Percentiles rank a stretch among this genome's conserved stretches.
These are phyloP conservation scores for Drosophila navojoa DNA, from an alignment of 1,140 invertebrate species.

Conservation along the genomic window DNA sequence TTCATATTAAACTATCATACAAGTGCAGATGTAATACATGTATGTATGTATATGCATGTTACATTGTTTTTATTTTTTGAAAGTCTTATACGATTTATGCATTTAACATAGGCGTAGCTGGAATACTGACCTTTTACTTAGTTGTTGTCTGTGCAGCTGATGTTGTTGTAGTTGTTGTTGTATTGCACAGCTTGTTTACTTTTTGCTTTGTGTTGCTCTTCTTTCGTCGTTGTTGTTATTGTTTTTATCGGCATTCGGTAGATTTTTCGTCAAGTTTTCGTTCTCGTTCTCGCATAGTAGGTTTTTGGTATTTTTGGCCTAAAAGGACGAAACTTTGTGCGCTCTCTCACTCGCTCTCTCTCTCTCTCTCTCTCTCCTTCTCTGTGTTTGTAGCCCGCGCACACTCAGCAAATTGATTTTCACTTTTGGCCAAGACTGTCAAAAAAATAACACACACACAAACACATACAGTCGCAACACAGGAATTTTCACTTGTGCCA, in stretches of 20 bases:
- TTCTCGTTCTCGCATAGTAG: slow-evolving; percentile 39
- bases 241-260: slow-evolving; percentile 40
- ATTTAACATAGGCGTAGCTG: not conserved
- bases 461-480: slow-evolving; percentile 53
- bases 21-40: no score
- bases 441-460: slow-evolving; percentile 57
- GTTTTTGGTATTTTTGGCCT: slow-evolving; percentile 23
- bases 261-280: slow-evolving; percentile 68
- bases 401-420: slow-evolving; percentile 75
- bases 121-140: slow-evolving; percentile 59
- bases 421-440: slow-evolving; percentile 69
- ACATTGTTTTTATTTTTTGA: not conserved
- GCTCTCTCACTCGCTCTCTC: slow-evolving; percentile 10
- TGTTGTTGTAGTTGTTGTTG: slow-evolving; percentile 42
- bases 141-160: slow-evolving; percentile 27
- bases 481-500: slow-evolving; percentile 82
- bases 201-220: slow-evolving; percentile 42
- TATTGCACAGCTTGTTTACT: slow-evolving; percentile 59
- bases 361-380: slow-evolving; percentile 14
- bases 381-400: slow-evolving; percentile 54
- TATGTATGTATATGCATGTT: no score
- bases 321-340: slow-evolving; percentile 28
- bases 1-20: no score
- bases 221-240: slow-evolving; percentile 23
- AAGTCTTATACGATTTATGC: slow-evolving; percentile 2